Base-by-base conservation (phyloP, 2,888 invertebrate species). In the Drosophila mayaguana region DNA sequence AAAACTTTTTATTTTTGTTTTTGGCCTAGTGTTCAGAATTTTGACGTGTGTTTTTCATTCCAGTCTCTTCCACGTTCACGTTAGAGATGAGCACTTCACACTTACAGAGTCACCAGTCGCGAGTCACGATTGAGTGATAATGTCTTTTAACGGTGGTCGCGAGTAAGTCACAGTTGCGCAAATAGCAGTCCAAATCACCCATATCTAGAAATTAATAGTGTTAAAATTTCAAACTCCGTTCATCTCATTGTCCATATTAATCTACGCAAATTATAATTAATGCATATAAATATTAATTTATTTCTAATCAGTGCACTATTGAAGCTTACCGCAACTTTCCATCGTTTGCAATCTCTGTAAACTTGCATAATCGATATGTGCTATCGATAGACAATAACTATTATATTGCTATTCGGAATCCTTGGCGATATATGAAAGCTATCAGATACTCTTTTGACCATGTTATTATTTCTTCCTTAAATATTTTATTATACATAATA, bases 41-140 rank as follows among this genome's bases (percentile, higher is more conserved):
- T 78, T 73, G 76, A 78, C 78, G 78, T 78, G 78, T 78, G 56
- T 79, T 79, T 78, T 78, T 73, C 80, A 45, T 79, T 78, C 80
- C 79, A 78, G 73, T 69, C 50, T 54, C 68, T 79, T 76, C 80
- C 80, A 79, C 79, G 78, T 78, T 78, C 78, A 72, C 75, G 75
- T 34, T 72, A 72, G 78, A 48, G 79, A 79, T 78, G 78, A 22
- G 46, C 12, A 0, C 2, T 16, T 18, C 9, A 20, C 32, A 59
- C 4, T 43, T 57, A 56, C n/a, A 51, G 28, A 32, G 53, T 4
- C 55, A 45, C 28, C 20, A 32, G 5, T 53, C 28, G 32, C 50
- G 14, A 22, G 16, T 65, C 28, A 28, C 8, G 28, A 28, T 28
- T 28, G 8, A 28, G 28, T 28, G 28, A 8, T 28, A 28, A 28